phyloP scores from a whole-genome alignment of 2,888 invertebrate species.

The Hermaeophaga mercurialis region DNA sequence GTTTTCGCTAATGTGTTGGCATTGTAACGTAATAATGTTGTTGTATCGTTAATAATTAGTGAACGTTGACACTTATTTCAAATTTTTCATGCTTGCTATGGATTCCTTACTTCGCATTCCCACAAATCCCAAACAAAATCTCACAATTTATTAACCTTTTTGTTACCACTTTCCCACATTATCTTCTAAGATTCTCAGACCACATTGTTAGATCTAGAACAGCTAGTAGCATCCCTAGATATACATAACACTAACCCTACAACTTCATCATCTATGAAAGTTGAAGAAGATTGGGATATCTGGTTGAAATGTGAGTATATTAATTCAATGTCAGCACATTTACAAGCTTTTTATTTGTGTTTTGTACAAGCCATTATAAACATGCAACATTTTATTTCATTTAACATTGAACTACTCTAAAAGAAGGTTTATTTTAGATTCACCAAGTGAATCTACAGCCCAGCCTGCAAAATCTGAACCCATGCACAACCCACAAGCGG shows the following conservation, averaged over 20 bases:
- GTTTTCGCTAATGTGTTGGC: background rate
- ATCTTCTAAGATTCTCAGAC: slow-evolving; percentile 56
- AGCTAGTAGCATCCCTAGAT: slow-evolving; percentile 57
- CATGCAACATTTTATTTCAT: too few relatives aligned
- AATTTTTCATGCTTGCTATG: slow-evolving; percentile 49
- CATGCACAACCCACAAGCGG: slow-evolving; percentile 3
- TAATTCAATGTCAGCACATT: too few relatives aligned
- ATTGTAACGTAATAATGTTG: background rate
- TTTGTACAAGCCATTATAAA: too few relatives aligned
- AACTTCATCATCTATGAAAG: slow-evolving; percentile 41
- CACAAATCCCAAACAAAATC: slow-evolving; percentile 45
- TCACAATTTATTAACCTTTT: slow-evolving; percentile 41
- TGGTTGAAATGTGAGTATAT: slow-evolving; percentile 55
- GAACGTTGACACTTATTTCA: slow-evolving; percentile 38
- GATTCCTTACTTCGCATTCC: slow-evolving; percentile 47
- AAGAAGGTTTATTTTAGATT: slow-evolving; percentile 14
- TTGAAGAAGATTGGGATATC: slow-evolving; percentile 52
- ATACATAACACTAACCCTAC: slow-evolving; percentile 40
- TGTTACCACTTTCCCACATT: background rate
- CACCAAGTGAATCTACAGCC: slow-evolving; percentile 11
- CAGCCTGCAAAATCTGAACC: slow-evolving; percentile 6
- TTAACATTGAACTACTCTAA: too few relatives aligned
- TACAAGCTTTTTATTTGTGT: too few relatives aligned
- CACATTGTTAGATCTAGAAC: slow-evolving; percentile 63
- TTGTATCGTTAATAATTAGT: slow-evolving; percentile 7